A percentile compares a stretch with the other conserved stretches of the same genome.
Evolutionary conservation across 2,113 vertebrate genomes (phyloP).

Genomic region (Ailurus styani): DNA sequence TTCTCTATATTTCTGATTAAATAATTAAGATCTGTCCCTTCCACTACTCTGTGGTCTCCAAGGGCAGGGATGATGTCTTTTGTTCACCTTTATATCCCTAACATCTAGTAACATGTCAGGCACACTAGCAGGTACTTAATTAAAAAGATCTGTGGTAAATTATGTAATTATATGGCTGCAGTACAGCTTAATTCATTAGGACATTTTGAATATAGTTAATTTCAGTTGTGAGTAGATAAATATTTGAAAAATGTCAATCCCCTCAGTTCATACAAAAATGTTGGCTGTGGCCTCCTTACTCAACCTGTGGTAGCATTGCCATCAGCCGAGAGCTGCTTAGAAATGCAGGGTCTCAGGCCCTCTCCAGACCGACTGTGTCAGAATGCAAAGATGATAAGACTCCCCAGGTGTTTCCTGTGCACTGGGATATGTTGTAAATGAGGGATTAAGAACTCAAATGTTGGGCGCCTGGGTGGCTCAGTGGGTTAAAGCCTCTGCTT

Average conservation of each 20-base stretch:
- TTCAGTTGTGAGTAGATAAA: neutral
- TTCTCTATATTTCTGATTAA: neutral
- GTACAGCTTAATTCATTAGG: neutral
- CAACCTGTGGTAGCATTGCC: neutral
- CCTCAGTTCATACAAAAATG: neutral
- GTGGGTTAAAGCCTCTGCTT: too few species aligned
- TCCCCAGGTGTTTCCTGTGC: neutral
- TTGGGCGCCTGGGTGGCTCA: too few species aligned
- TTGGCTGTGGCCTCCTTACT: neutral
- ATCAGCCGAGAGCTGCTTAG: neutral
- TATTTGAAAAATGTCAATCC: neutral
- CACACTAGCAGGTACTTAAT: neutral
- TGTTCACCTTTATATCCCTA: neutral
- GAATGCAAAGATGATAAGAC: neutral
- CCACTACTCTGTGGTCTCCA: neutral
- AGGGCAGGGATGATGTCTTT: neutral
- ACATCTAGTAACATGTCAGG: neutral
- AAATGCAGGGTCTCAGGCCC: neutral
- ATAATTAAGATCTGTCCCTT: neutral
- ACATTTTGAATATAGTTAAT: neutral
- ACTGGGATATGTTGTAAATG: neutral
- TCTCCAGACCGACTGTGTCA: neutral
- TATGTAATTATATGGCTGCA: neutral
- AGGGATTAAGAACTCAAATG: neutral
- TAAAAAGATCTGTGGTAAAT: neutral